Conservation (phyloP, 2,113 vertebrate genomes). For the Pholis gunnellus region DNA sequence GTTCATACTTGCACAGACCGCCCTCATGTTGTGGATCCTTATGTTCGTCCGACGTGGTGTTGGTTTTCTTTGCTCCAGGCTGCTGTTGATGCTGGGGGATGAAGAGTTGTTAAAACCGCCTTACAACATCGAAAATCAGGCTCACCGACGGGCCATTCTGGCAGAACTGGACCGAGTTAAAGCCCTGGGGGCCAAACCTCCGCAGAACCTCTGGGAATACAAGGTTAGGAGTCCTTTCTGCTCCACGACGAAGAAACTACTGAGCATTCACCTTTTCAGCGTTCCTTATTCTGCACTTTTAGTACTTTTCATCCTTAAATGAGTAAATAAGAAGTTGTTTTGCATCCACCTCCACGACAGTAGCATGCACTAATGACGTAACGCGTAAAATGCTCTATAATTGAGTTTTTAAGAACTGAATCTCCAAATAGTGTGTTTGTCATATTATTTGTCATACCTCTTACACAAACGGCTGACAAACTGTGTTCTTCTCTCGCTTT, state of each 20-base stretch:
- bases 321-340: background rate
- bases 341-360: background rate
- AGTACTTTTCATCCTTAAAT: background rate
- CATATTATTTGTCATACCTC: background rate
- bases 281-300: background rate
- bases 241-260: background rate
- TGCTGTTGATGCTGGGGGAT: conserved; percentile 90
- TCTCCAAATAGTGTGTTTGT: background rate
- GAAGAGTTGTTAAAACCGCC: conserved; percentile 89
- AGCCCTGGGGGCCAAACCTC: conserved; percentile 89
- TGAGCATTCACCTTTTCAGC: background rate
- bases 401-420: background rate
- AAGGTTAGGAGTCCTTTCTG: conserved; percentile 83
- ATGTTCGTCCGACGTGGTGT: background rate
- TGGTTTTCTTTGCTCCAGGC: conserved; percentile 77
- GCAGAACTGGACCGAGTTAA: conserved; percentile 89
- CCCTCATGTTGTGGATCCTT: background rate
- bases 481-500: conserved; percentile 16
- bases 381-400: too few relatives aligned
- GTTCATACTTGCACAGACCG: background rate
- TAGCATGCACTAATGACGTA: background rate
- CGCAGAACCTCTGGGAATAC: conserved; percentile 96
- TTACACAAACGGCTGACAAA: background rate
- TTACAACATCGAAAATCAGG: conserved; percentile 87
- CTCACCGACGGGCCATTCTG: conserved; percentile 89